Evolutionary conservation across 2,113 vertebrate genomes (phyloP).

Genomic region (Nematolebias whitei): DNA sequence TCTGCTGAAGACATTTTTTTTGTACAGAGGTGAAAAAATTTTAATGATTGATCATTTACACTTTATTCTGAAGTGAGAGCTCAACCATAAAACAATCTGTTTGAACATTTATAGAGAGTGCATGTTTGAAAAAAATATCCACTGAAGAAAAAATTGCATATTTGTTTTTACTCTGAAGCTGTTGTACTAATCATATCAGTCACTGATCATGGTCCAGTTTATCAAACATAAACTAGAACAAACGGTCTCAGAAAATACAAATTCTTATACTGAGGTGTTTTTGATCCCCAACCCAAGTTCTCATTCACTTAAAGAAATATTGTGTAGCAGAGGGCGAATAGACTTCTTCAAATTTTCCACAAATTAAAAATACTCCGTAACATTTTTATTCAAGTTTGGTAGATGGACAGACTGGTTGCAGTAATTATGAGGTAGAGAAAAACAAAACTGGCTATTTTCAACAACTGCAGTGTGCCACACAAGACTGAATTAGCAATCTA

Average conservation of each 20-base stretch:
- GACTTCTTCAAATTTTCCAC: constrained; percentile 24
- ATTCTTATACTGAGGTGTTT: constrained; percentile 6
- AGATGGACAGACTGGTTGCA: constrained; percentile 19
- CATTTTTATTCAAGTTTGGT: constrained; percentile 25
- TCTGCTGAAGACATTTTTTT: constrained; percentile 3
- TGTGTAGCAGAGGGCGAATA: constrained; percentile 39
- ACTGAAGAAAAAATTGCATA: constrained; percentile 17
- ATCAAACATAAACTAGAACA: constrained; percentile 50
- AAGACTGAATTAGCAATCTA: too few relatives aligned
- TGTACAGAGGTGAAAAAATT: neutral
- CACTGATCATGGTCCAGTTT: constrained; percentile 59
- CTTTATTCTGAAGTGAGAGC: constrained; percentile 28
- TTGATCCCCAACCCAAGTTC: constrained; percentile 39
- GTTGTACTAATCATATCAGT: constrained; percentile 50
- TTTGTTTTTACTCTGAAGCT: neutral
- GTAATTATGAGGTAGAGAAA: constrained; percentile 30
- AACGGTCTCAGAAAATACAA: constrained; percentile 19
- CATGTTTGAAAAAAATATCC: constrained; percentile 31
- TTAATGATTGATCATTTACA: constrained; percentile 11
- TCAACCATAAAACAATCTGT: constrained; percentile 48
- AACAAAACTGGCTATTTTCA: neutral
- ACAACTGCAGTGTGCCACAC: too few relatives aligned
- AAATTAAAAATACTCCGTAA: constrained; percentile 47
- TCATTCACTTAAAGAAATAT: constrained; percentile 26
- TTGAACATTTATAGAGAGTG: constrained; percentile 36